Base-by-base conservation (phyloP, 2,113 vertebrate genomes). In the Eira barbara region DNA sequence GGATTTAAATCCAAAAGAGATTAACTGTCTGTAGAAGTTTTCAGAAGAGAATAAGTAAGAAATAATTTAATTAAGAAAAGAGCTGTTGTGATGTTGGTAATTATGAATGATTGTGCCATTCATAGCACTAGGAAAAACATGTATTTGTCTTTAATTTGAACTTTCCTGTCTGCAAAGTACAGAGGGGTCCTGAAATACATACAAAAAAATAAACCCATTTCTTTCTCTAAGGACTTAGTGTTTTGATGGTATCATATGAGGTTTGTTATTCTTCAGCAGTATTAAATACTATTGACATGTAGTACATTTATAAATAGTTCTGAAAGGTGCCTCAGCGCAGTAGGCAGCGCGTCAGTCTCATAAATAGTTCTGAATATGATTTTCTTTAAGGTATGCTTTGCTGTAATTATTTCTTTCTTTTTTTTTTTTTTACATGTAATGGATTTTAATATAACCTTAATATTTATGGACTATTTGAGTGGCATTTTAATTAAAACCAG, bases 401-500 rank as follows among this genome's bases (percentile, higher is more conserved):
- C 25, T 79, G 7, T 82, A 1, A 27, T 36, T 73, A 39, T 59
- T 78, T 42, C 65, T 42, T 36, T 78, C 57, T 67, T 79, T 36
- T 78, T 63, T 67, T 79, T 82, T 74, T 88, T 65, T 47, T 84
- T 15, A 61, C 11, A 67, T 2, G 15, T 79, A 93, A 36, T 96
- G 2, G 27, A 78, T 96, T 97, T 96, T 93, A 94, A 82, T 59
- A 13, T 65, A 20, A 79, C 52, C 20, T 76, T 67, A 67, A 17
- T 90, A 94, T 94, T 96, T 20, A 63, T 87, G 52, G 69, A 61
- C 34, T 86, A 85, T 80, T 92, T 95, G 15, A 87, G 76, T 86
- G 57, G 23, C 18, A 76, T 29, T 93, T 96, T 82, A 76, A 73
- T 95, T 96, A 49, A 90, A 94, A 86, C 13, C 27, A 97, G 45